A percentile compares a stretch with the other conserved stretches of the same genome.
Conservation (phyloP, 2,888 invertebrate species). For the Tuta absoluta region DNA sequence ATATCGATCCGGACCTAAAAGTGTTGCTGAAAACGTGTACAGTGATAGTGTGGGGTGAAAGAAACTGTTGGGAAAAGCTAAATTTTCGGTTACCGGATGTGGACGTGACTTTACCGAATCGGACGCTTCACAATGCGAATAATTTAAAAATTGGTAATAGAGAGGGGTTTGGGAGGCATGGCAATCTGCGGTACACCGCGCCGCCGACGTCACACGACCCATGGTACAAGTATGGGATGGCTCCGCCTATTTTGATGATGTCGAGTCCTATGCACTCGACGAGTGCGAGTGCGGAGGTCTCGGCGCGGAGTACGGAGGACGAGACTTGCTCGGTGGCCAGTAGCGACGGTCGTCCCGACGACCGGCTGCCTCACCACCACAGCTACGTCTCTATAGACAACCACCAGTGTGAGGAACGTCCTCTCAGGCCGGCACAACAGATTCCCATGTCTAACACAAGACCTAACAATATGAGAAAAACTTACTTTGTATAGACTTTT, state of each 20-base stretch:
- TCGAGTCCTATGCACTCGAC: slow-evolving; percentile 84
- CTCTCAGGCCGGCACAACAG: slow-evolving; percentile 74
- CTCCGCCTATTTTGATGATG: slow-evolving; percentile 78
- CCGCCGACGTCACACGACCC: slow-evolving; percentile 78
- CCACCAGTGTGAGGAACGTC: slow-evolving; percentile 76
- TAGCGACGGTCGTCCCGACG: slow-evolving; percentile 80
- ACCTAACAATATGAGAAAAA: slow-evolving; percentile 72
- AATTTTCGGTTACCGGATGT: slow-evolving; percentile 92
- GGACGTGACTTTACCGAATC: slow-evolving; percentile 80
- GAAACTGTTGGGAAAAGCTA: slow-evolving; percentile 93
- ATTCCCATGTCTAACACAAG: slow-evolving; percentile 74
- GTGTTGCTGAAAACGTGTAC: slow-evolving; percentile 87
- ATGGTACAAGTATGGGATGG: slow-evolving; percentile 79
- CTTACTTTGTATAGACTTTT: slow-evolving; percentile 74
- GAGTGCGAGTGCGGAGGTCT: slow-evolving; percentile 82
- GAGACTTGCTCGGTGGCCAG: slow-evolving; percentile 82
- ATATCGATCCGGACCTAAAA: slow-evolving; percentile 88
- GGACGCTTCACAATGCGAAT: slow-evolving; percentile 78
- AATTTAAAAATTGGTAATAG: slow-evolving; percentile 74
- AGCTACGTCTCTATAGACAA: slow-evolving; percentile 81
- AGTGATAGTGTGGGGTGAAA: slow-evolving; percentile 89
- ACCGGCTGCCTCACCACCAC: slow-evolving; percentile 78
- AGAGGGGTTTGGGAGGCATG: slow-evolving; percentile 75
- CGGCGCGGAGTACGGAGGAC: slow-evolving; percentile 82
- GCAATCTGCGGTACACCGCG: slow-evolving; percentile 77